These are phyloP conservation scores for Trichacis sp. DNA, from an alignment of 2,888 invertebrate genomes.

Conservation along the genomic window DNA sequence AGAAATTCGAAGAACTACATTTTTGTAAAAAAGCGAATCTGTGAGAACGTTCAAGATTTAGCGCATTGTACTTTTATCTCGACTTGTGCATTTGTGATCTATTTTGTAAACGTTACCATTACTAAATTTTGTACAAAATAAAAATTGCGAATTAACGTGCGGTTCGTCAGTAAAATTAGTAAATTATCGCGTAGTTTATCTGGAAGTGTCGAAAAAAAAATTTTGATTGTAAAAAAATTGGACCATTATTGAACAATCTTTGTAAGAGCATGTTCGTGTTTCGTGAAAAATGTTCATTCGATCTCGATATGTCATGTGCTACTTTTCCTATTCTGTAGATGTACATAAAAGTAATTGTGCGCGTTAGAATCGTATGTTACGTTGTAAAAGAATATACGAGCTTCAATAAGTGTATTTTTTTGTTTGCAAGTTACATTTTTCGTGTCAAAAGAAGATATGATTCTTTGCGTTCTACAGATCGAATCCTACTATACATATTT, in stretches of 20 bases:
- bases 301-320: slow-evolving; percentile 17
- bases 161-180: background rate
- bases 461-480: too few species aligned
- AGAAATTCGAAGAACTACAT: too few species aligned
- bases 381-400: slow-evolving; percentile 23
- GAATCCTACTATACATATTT: slow-evolving; percentile 40
- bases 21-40: background rate
- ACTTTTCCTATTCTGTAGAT: slow-evolving; percentile 29
- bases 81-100: slow-evolving; percentile 30
- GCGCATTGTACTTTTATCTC: slow-evolving; percentile 20
- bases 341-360: slow-evolving; percentile 11
- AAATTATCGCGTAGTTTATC: background rate
- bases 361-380: background rate
- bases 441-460: too few species aligned
- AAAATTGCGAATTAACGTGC: background rate
- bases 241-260: slow-evolving; percentile 3
- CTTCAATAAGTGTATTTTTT: too few species aligned
- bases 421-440: too few species aligned
- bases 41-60: slow-evolving; percentile 5
- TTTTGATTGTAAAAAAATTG: background rate
- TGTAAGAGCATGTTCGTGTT: slow-evolving; percentile 2
- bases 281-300: slow-evolving; percentile 12
- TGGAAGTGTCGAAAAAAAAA: background rate
- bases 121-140: slow-evolving; percentile 5
- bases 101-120: slow-evolving; percentile 26